Base-by-base conservation (phyloP, 92 coral and sea anemone species). In the Isaurus tuberculatus region DNA sequence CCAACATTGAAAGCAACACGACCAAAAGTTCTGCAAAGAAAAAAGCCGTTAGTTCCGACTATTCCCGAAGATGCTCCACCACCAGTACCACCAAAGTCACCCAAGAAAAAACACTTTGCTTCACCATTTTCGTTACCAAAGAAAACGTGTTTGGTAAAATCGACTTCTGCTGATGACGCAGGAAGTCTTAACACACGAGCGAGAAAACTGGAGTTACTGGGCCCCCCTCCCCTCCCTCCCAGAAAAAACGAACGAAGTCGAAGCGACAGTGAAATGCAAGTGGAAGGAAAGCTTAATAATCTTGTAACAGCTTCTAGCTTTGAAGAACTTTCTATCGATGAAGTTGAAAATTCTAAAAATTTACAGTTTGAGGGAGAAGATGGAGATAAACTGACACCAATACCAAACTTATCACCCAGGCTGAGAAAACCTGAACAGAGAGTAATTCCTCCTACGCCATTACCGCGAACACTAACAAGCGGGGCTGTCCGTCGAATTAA, bases 221-320 rank as follows among this genome's bases (percentile, higher is more conserved):
- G 82, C 0, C 82, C 82, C 46, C 82, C 82, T 37, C 82, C 82
- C 9, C 82, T 77, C 53, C 82, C 82, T 3, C 82, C 82, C 34
- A 58, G 82, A 14, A 77, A 33, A 57, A 58, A 58, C 7, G 70
- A 77, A 7, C 67, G 51, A 60, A 57, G 36, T 7, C 49, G 33
- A 26, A 58, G 69, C 32, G 82, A 34, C 68, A 36, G 82, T 25
- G 82, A 77, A 14, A 33, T 58, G 82, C 28, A 13, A 33, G 32
- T 33, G 4, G 53, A 58, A 1, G 36, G 64, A 4, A 44, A 57
- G 20, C 23, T 15, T 25, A 36, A 15, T 19, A 33, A 10, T 26
- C 15, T 33, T 23, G 32, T 5, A 58, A 0, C 4, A 16, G 0
- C 28, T 26, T 2, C 31, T 57, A 4, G 23, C 36, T 19, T 13